Percentiles rank a stretch among this genome's conserved stretches.
Conservation (phyloP, 2,113 vertebrate species). For the Athene noctua region DNA sequence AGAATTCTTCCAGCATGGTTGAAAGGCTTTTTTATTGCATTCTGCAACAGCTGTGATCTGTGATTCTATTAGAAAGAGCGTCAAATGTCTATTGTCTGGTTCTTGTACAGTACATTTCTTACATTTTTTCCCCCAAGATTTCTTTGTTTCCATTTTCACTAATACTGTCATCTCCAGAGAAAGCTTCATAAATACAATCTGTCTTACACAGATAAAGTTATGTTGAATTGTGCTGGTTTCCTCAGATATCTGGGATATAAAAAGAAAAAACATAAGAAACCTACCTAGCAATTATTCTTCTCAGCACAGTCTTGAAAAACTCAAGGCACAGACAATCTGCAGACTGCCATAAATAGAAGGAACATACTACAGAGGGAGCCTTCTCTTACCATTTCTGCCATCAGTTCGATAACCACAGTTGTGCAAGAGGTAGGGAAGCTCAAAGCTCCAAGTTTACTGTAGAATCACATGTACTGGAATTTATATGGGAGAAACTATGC, state of each 20-base stretch:
- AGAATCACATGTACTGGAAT: not conserved
- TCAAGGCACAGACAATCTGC: not conserved
- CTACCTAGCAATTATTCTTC: not conserved
- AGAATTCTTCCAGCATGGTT: not conserved
- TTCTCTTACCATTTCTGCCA: not conserved
- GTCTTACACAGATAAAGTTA: not conserved
- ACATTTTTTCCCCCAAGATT: not conserved
- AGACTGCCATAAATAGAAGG: not conserved
- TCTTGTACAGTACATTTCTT: not conserved
- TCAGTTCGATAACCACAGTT: not conserved
- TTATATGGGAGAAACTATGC: constrained; percentile 17
- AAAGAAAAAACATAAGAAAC: not conserved
- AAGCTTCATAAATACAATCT: not conserved
- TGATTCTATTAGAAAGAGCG: not conserved
- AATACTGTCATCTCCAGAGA: not conserved
- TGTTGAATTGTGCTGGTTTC: not conserved
- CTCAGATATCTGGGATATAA: not conserved
- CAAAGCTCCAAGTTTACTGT: not conserved
- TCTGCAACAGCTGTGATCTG: not conserved
- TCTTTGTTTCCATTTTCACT: constrained; percentile 10
- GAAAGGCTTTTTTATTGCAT: not conserved
- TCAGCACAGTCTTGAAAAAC: not conserved
- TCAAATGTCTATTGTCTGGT: not conserved
- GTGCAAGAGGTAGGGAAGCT: not conserved
- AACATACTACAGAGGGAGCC: not conserved